Percentiles rank a stretch among this genome's conserved stretches.
Evolutionary conservation across 2,888 invertebrate species (phyloP).

Genomic region (Drosophila borealis): DNA sequence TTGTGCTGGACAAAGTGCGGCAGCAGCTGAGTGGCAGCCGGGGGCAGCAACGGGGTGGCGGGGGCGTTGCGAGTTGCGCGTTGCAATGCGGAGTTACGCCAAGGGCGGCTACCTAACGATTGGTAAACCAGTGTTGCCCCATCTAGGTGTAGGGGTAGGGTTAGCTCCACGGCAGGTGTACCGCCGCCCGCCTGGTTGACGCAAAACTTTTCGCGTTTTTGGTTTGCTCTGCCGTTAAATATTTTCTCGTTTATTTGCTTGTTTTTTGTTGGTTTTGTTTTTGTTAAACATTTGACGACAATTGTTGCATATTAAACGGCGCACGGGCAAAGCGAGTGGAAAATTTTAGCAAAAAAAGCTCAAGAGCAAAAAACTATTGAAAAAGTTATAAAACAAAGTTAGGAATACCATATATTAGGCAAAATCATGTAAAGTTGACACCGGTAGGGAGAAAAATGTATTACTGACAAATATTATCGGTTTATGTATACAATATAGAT

Average conservation of each 20-base stretch:
- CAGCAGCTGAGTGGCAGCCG: slow-evolving; percentile 28
- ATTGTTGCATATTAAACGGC: slow-evolving; percentile 70
- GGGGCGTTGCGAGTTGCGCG: slow-evolving; percentile 5
- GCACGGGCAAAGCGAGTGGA: slow-evolving; percentile 51
- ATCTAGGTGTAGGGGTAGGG: background rate
- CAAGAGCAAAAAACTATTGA: slow-evolving; percentile 36
- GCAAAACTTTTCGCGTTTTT: slow-evolving; percentile 69
- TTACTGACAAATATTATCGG: no score
- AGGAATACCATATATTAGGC: background rate
- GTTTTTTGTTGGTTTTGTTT: slow-evolving; percentile 19
- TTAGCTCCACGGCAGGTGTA: background rate
- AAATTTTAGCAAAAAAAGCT: slow-evolving; percentile 6
- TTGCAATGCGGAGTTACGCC: slow-evolving; percentile 28
- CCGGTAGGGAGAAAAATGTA: no score
- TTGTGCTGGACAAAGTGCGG: slow-evolving; percentile 62
- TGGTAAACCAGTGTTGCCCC: slow-evolving; percentile 18
- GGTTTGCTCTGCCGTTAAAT: slow-evolving; percentile 47
- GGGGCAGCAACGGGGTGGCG: background rate
- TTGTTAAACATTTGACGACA: slow-evolving; percentile 63
- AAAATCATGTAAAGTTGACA: background rate
- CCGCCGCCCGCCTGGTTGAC: slow-evolving; percentile 11
- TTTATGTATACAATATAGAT: background rate
- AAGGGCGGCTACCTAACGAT: slow-evolving; percentile 42
- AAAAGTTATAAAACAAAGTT: slow-evolving; percentile 39
- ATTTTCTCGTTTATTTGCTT: slow-evolving; percentile 7